Percentiles rank a stretch among this genome's conserved stretches.
phyloP scores from a whole-genome alignment of 1,140 invertebrate species.

The Sycophila sp. region DNA sequence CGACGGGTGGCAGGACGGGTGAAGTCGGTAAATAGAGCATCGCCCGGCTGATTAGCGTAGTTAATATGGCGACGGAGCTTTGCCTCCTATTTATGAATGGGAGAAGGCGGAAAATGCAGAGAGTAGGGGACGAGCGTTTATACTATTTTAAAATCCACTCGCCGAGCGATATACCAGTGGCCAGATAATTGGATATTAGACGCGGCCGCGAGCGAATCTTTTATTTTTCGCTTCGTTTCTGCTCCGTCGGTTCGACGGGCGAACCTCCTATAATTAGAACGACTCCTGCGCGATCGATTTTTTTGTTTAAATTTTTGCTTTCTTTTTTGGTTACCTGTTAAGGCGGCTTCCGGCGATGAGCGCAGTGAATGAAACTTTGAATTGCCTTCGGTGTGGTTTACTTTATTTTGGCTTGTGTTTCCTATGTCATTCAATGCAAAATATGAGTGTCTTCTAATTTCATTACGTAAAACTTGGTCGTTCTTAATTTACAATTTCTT shows the following conservation, averaged over 20 bases:
- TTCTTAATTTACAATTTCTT: not conserved
- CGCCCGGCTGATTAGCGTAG: constrained; percentile 41
- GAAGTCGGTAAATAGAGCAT: not conserved
- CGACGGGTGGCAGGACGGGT: no score
- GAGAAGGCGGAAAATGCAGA: constrained; percentile 14
- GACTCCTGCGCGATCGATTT: not conserved
- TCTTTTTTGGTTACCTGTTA: not conserved
- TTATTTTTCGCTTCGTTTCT: not conserved
- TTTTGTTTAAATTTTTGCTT: not conserved
- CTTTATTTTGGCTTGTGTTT: not conserved
- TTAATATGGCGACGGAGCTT: constrained; percentile 48
- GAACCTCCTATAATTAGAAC: not conserved
- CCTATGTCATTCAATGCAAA: not conserved
- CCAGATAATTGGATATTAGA: not conserved
- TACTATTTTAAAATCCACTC: constrained; percentile 43
- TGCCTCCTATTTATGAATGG: constrained; percentile 54
- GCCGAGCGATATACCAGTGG: no score
- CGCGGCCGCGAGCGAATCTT: not conserved
- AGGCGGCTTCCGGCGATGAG: no score
- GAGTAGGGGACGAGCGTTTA: not conserved
- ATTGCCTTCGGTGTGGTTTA: not conserved
- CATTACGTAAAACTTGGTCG: not conserved
- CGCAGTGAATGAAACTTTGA: not conserved
- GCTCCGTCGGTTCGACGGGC: not conserved
- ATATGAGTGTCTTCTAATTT: not conserved